Conservation (phyloP, 2,888 invertebrate genomes). For the Disparrhopalites patrizii region DNA sequence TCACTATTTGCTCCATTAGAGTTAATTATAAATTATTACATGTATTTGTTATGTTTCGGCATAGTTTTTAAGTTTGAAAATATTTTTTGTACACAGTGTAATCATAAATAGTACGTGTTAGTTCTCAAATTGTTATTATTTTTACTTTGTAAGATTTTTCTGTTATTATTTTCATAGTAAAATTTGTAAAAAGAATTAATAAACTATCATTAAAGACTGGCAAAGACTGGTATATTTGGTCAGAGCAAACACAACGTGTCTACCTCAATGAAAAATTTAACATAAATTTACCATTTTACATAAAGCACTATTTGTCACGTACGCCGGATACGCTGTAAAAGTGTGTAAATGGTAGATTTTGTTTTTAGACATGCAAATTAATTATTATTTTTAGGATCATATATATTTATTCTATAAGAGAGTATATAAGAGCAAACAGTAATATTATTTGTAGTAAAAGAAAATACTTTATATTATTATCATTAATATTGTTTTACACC, state of each 20-base stretch:
- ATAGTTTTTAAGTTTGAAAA: neutral
- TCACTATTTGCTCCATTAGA: too few species aligned
- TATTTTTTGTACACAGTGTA: neutral
- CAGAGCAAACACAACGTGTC: slow-evolving; percentile 43
- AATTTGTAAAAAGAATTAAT: neutral
- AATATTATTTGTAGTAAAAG: neutral
- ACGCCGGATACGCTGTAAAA: neutral
- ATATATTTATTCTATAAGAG: neutral
- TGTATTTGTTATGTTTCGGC: too few species aligned
- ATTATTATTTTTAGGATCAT: neutral
- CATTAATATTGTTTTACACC: too few species aligned
- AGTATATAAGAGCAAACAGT: neutral
- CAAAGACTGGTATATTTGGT: slow-evolving; percentile 41
- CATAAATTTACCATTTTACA: neutral
- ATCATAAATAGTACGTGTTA: too few species aligned
- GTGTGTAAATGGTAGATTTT: neutral
- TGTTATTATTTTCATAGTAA: neutral
- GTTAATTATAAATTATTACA: too few species aligned
- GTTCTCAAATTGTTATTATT: neutral
- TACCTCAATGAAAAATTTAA: slow-evolving; percentile 40
- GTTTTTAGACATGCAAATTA: neutral
- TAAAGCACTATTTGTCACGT: neutral
- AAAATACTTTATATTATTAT: too few species aligned
- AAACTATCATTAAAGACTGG: slow-evolving; percentile 38
- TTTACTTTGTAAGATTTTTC: neutral